Conservation (phyloP, 2,113 vertebrate genomes). For the Nesoenas mayeri region DNA sequence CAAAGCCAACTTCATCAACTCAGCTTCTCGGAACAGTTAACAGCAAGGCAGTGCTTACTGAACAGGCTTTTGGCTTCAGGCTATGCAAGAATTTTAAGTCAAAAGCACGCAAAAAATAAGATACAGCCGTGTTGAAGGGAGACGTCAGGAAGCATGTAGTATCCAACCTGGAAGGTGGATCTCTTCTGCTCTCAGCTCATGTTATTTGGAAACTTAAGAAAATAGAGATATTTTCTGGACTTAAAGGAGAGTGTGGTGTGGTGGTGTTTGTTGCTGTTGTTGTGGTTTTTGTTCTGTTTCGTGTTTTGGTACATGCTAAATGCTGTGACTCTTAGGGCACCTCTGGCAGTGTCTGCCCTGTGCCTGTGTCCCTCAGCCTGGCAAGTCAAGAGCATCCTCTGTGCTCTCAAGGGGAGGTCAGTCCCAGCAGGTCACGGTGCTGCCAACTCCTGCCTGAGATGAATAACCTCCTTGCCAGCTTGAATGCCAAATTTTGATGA, state of each 20-base stretch:
- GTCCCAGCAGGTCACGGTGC: rapidly evolving
- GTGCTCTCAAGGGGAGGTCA: not conserved
- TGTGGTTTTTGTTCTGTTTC: too few species aligned
- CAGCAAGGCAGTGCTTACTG: not conserved
- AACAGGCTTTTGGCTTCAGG: not conserved
- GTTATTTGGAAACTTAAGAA: not conserved
- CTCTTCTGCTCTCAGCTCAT: not conserved
- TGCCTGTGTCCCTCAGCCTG: rapidly evolving
- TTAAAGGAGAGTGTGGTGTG: too few species aligned
- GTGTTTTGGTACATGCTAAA: not conserved
- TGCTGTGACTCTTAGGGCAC: rapidly evolving
- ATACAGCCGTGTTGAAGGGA: not conserved
- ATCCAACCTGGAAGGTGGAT: not conserved
- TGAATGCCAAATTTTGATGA: not conserved
- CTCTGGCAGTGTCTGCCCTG: not conserved
- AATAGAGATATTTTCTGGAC: not conserved
- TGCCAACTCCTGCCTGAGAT: not conserved
- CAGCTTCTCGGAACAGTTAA: not conserved
- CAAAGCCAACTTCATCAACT: not conserved
- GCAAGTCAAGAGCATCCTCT: not conserved
- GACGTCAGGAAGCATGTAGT: not conserved
- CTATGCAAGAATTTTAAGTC: not conserved
- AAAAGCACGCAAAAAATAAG: not conserved
- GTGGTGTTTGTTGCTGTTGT: too few species aligned
- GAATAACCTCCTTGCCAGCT: not conserved